phyloP scores from a whole-genome alignment of 2,888 invertebrate species.

The Chrysolina americana region DNA sequence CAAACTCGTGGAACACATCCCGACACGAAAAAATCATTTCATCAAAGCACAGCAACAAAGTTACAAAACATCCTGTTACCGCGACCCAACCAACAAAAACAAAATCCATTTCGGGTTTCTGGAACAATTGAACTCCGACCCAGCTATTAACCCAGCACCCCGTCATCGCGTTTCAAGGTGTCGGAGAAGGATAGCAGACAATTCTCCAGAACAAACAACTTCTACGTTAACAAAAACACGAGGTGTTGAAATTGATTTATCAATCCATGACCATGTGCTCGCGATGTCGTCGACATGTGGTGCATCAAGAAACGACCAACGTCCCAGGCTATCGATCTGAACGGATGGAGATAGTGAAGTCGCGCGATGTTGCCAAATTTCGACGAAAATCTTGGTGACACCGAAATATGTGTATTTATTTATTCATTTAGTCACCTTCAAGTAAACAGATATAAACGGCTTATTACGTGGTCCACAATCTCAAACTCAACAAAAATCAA shows the following conservation, averaged over 20 bases:
- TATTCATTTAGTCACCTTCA: too few species aligned
- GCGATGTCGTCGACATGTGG: constrained; percentile 45
- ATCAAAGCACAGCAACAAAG: background rate
- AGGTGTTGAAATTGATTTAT: constrained; percentile 51
- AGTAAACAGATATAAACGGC: too few species aligned
- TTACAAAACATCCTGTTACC: background rate
- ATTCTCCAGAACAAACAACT: constrained; percentile 37
- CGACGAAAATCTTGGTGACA: background rate
- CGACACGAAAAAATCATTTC: background rate
- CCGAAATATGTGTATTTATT: background rate
- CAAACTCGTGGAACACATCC: background rate
- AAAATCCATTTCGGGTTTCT: constrained; percentile 8
- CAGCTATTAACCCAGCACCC: constrained; percentile 15
- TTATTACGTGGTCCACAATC: too few species aligned
- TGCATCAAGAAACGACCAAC: constrained; percentile 15
- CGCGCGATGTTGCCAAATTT: constrained; percentile 8
- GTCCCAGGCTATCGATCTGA: constrained; percentile 23
- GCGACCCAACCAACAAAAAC: background rate
- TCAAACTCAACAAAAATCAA: too few species aligned
- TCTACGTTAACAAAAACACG: constrained; percentile 43
- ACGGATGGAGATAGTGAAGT: constrained; percentile 5
- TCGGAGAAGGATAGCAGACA: constrained; percentile 2
- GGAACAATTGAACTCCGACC: constrained; percentile 16
- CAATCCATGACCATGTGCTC: constrained; percentile 48
- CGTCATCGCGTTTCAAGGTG: background rate